Conservation (phyloP, 2,888 invertebrate genomes). For the Cheiracanthium punctorium region DNA sequence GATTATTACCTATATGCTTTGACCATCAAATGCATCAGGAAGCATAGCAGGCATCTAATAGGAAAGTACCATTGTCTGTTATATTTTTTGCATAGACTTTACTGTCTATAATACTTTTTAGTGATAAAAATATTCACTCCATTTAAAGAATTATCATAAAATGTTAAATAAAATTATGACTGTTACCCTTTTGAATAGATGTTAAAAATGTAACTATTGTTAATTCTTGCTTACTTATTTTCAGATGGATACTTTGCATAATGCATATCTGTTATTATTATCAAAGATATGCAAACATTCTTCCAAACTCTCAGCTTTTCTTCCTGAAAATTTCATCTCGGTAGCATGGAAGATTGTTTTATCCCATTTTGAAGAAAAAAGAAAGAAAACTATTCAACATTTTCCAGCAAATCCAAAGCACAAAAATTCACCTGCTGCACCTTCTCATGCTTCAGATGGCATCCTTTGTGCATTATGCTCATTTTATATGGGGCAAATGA, state of each 20-base stretch:
- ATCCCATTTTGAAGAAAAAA: conserved; percentile 14
- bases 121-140: no score
- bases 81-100: no score
- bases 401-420: neutral
- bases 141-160: no score
- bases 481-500: neutral
- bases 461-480: neutral
- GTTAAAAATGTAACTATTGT: no score
- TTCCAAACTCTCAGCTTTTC: neutral
- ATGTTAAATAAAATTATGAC: no score
- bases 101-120: no score
- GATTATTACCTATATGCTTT: no score
- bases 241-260: conserved; percentile 1
- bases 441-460: neutral
- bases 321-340: conserved; percentile 21
- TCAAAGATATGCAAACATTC: conserved; percentile 28
- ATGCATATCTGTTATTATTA: conserved; percentile 28
- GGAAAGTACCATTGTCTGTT: no score
- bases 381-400: neutral
- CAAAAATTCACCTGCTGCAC: neutral
- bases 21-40: no score
- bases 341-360: conserved; percentile 20
- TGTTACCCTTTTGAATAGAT: no score
- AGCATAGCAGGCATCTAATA: no score
- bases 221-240: conserved; percentile 21